Evolutionary conservation across 1,140 invertebrate species (phyloP), one percentile per base, ranked within the genome.

Genomic region (Zaprionus vittiger): DNA sequence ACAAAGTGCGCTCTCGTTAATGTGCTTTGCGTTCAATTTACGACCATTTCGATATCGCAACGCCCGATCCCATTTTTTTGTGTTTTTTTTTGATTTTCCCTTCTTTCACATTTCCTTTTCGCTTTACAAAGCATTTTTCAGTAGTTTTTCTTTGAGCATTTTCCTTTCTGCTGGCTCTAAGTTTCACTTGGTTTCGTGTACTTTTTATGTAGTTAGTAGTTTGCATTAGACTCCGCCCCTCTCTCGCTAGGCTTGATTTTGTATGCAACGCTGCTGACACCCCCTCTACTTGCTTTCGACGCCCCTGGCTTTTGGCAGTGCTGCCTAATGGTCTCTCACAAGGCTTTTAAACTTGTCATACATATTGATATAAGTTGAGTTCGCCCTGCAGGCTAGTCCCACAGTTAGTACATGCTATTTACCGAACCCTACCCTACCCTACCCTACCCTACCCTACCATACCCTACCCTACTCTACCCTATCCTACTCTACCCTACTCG

Each of bases 331-430:
- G 68, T 84, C 70, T 75, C 69, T n/a, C 77, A 64, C 67, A 74
- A 80, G 80, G 74, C 84, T 76, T 81, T 87, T 80, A 81, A 83
- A 84, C 81, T 87, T 89, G 83, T 85, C 83, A 81, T 84, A 78
- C 84, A 89, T 83, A 76, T 77, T 83, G 84, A 83, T 87, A 84
- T 72, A 76, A 71, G 73, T 76, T 65, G 73, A 80, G 73, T 81
- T 87, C 69, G 55, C 81, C 84, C 71, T 66, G 65, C 68, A 62
- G 78, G 66, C 67, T 72, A 65, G 67, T 70, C n/a, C 4, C 34
- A 65, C 69, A 76, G 83, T 79, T 81, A 89, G 78, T 80, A 87
- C 34, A 72, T 76, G 26, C 47, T 41, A 37, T 61, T 24, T 38
- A n/a, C 15, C 47, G 17, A 1, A 28, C 47, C 1, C 28, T 15